Conservation (phyloP, 1,140 invertebrate species). For the Drosophila sp. region DNA sequence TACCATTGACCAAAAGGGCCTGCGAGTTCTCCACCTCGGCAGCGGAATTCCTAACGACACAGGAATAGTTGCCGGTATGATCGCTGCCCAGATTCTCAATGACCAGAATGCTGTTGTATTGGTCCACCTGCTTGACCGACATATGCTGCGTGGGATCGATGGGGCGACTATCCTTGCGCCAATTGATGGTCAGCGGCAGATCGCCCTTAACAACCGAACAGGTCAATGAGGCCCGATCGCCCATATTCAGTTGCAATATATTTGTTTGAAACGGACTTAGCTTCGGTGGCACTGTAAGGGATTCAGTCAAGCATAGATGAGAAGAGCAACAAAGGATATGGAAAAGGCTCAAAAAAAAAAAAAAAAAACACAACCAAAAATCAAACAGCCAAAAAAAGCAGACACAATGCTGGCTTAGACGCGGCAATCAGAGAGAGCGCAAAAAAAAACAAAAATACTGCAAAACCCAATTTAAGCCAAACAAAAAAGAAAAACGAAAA, state of each 20-base stretch:
- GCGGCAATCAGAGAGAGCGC: background rate
- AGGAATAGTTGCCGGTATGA: constrained; percentile 91
- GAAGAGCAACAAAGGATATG: constrained; percentile 32
- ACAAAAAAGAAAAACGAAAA: constrained; percentile 25
- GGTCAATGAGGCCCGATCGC: constrained; percentile 89
- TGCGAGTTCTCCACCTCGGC: constrained; percentile 89
- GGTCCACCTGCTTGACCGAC: constrained; percentile 89
- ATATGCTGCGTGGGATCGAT: constrained; percentile 86
- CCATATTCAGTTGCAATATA: constrained; percentile 89
- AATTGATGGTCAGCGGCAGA: constrained; percentile 89
- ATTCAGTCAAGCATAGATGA: constrained; percentile 51
- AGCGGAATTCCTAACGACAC: constrained; percentile 88
- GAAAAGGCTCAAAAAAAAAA: constrained; percentile 10
- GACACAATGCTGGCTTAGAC: background rate
- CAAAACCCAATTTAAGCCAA: background rate
- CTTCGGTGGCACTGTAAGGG: constrained; percentile 90
- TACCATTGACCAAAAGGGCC: constrained; percentile 92
- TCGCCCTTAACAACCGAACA: constrained; percentile 92
- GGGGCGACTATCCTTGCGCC: constrained; percentile 89
- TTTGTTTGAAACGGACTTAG: constrained; percentile 90
- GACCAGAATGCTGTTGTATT: constrained; percentile 90
- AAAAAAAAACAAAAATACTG: background rate
- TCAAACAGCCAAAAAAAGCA: constrained; percentile 17
- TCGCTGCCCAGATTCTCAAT: constrained; percentile 90
- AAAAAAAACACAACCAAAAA: background rate